Evolutionary conservation across 2,888 invertebrate genomes (phyloP).

Genomic region (Ormyrus rosae): DNA sequence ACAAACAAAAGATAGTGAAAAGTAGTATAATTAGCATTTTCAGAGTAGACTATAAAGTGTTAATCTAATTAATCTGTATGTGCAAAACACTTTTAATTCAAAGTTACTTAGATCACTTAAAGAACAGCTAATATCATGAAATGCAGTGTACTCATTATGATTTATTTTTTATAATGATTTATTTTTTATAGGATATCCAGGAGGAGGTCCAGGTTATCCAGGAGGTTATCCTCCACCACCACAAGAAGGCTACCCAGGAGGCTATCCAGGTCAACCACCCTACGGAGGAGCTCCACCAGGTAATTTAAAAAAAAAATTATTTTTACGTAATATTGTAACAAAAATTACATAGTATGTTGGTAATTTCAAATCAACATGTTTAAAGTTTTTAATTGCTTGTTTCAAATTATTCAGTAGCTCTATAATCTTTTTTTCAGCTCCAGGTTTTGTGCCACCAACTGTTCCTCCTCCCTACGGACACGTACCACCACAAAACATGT

Average conservation of each 20-base stretch:
- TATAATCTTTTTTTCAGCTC: constrained; percentile 58
- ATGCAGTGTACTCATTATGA: too few relatives aligned
- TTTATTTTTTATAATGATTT: background rate
- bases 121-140: too few relatives aligned
- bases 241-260: constrained; percentile 28
- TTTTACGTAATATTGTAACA: background rate
- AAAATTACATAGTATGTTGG: too few relatives aligned
- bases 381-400: background rate
- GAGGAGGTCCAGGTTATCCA: constrained; percentile 54
- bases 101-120: background rate
- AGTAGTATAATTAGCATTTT: constrained; percentile 13
- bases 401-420: background rate
- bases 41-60: constrained; percentile 11
- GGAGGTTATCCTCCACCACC: constrained; percentile 28
- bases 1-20: constrained; percentile 29
- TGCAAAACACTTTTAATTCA: constrained; percentile 18
- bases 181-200: constrained; percentile 46
- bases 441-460: constrained; percentile 67
- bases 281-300: constrained; percentile 59
- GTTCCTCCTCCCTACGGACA: constrained; percentile 65
- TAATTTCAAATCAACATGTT: too few relatives aligned
- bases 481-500: constrained; percentile 66
- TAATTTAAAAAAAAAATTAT: background rate
- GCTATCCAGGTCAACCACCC: constrained; percentile 63
- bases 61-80: constrained; percentile 13